Percentiles rank a stretch among this genome's conserved stretches.
phyloP scores from a whole-genome alignment of 35 echinoderm and acorn worm genomes.

The Stichopus chloronotus region DNA sequence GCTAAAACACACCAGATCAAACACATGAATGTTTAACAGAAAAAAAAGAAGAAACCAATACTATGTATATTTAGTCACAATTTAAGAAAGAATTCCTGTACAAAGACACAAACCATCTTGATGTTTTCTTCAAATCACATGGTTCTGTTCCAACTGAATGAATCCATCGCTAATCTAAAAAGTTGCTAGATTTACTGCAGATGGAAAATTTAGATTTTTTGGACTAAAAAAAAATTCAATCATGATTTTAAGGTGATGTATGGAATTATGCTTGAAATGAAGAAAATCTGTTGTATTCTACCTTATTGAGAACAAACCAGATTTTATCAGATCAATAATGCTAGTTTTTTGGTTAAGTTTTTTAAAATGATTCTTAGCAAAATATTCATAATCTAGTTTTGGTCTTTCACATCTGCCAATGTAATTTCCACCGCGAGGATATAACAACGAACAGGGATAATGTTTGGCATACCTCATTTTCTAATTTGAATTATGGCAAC shows the following conservation, averaged over 20 bases:
- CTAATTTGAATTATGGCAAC: no score
- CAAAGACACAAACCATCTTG: conserved; percentile 24
- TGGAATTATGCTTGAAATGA: neutral
- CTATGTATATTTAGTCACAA: conserved; percentile 5
- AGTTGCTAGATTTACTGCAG: neutral
- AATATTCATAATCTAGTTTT: no score
- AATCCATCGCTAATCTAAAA: neutral
- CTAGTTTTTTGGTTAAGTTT: neutral
- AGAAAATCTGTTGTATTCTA: neutral
- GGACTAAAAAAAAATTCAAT: neutral
- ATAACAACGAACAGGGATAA: no score
- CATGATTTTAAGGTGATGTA: neutral
- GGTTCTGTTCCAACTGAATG: neutral
- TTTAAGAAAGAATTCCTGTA: conserved; percentile 39
- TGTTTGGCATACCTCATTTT: no score
- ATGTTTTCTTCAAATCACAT: neutral
- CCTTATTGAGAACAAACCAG: no score
- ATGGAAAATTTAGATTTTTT: neutral
- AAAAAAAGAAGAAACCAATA: neutral
- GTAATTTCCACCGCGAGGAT: no score
- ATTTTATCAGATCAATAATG: neutral
- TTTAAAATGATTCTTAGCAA: no score
- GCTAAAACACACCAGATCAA: conserved; percentile 8
- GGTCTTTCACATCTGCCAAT: no score
- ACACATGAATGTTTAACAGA: neutral